Percentiles rank a stretch among this genome's conserved stretches.
Conservation (phyloP, 2,113 vertebrate species). For the Nothoprocta pentlandii region DNA sequence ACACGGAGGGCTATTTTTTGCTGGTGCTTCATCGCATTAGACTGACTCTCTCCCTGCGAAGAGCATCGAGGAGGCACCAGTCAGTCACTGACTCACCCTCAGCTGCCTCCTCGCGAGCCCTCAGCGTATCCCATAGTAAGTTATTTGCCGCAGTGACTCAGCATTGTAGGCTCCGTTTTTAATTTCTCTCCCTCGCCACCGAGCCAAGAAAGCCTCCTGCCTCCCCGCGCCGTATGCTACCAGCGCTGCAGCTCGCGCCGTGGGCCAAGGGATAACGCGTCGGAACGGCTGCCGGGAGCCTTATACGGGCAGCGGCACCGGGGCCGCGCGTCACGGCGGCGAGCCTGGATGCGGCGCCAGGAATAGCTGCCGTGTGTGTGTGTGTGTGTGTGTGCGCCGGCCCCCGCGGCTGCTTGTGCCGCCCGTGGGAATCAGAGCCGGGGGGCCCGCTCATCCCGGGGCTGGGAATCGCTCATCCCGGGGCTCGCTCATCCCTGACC, state of each 20-base stretch:
- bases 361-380: slow-evolving; percentile 79
- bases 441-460: too few relatives aligned
- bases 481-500: too few relatives aligned
- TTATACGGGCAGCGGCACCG: slow-evolving; percentile 82
- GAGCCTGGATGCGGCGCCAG: slow-evolving; percentile 77
- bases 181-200: slow-evolving; percentile 81
- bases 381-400: slow-evolving; percentile 16
- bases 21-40: slow-evolving; percentile 61
- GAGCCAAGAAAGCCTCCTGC: slow-evolving; percentile 85
- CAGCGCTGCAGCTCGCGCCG: slow-evolving; percentile 80
- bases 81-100: slow-evolving; percentile 81
- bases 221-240: slow-evolving; percentile 82
- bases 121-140: slow-evolving; percentile 85
- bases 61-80: slow-evolving; percentile 77
- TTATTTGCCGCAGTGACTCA: slow-evolving; percentile 85
- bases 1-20: slow-evolving; percentile 62
- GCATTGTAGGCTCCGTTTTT: slow-evolving; percentile 86
- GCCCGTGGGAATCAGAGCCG: slow-evolving; percentile 60
- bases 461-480: too few relatives aligned
- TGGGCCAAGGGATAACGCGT: slow-evolving; percentile 80
- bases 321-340: slow-evolving; percentile 81
- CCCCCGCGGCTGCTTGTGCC: slow-evolving; percentile 67
- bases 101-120: slow-evolving; percentile 80
- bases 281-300: slow-evolving; percentile 79
- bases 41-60: slow-evolving; percentile 74